phyloP scores from a whole-genome alignment of 2,888 invertebrate genomes.

The Pandemis heparana region DNA sequence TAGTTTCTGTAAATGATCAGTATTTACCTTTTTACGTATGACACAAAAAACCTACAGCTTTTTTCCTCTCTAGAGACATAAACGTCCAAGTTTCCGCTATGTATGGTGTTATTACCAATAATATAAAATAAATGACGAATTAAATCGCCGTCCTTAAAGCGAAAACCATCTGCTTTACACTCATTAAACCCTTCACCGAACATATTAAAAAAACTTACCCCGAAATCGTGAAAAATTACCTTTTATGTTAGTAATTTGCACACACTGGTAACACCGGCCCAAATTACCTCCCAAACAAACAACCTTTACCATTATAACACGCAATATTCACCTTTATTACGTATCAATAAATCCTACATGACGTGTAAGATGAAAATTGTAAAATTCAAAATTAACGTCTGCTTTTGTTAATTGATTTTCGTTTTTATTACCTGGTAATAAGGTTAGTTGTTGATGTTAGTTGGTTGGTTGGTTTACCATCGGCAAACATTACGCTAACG shows the following conservation, averaged over 20 bases:
- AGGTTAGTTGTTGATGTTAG: conserved; percentile 50
- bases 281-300: conserved; percentile 61
- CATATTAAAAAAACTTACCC: conserved; percentile 65
- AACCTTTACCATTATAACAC: conserved; percentile 43
- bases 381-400: conserved; percentile 49
- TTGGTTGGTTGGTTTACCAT: conserved; percentile 54
- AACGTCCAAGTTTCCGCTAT: background rate
- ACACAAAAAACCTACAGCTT: no score
- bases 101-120: conserved; percentile 34
- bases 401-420: conserved; percentile 51
- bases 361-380: conserved; percentile 34
- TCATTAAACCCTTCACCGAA: conserved; percentile 67
- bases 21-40: no score
- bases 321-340: conserved; percentile 37
- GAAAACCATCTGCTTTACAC: conserved; percentile 42
- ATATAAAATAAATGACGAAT: conserved; percentile 40
- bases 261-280: conserved; percentile 72
- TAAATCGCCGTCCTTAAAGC: conserved; percentile 37
- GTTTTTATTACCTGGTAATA: conserved; percentile 51
- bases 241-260: conserved; percentile 78
- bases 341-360: conserved; percentile 26
- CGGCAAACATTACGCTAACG: conserved; percentile 80
- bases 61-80: background rate
- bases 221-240: conserved; percentile 77
- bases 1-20: no score